Conservation (phyloP, 1,140 invertebrate genomes). For the Micrasema minimum region DNA sequence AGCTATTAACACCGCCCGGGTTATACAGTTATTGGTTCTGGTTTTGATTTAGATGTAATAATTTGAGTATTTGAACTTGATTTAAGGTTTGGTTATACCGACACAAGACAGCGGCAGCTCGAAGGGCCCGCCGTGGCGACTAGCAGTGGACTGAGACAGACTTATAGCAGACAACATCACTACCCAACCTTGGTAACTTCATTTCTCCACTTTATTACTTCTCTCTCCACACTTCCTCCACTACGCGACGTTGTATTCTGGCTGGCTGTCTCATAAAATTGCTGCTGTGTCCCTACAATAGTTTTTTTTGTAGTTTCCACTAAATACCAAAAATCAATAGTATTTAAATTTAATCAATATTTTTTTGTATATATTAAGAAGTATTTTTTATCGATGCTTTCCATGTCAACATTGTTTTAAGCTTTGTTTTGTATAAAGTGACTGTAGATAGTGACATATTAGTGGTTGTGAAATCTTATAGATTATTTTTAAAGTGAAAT, state of each 20-base stretch:
- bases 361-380: neutral
- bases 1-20: too few species aligned
- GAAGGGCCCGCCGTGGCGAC: constrained; percentile 71
- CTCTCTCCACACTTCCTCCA: constrained; percentile 20
- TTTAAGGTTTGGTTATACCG: constrained; percentile 74
- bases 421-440: constrained; percentile 9
- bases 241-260: constrained; percentile 49
- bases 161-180: constrained; percentile 62
- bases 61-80: neutral
- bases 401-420: neutral
- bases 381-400: neutral
- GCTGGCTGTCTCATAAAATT: constrained; percentile 51
- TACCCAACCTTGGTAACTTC: constrained; percentile 23
- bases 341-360: neutral
- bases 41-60: too few species aligned
- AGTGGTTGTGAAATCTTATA: constrained; percentile 33
- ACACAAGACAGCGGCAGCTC: constrained; percentile 69
- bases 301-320: constrained; percentile 12
- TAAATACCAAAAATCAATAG: constrained; percentile 8
- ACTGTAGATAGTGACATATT: constrained; percentile 2
- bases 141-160: constrained; percentile 70
- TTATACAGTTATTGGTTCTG: too few species aligned
- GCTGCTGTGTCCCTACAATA: constrained; percentile 40
- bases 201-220: constrained; percentile 14
- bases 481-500: too few species aligned